These are phyloP conservation scores for Xiphophorus couchianus DNA, from an alignment of 2,113 vertebrate species.

Conservation along the genomic window DNA sequence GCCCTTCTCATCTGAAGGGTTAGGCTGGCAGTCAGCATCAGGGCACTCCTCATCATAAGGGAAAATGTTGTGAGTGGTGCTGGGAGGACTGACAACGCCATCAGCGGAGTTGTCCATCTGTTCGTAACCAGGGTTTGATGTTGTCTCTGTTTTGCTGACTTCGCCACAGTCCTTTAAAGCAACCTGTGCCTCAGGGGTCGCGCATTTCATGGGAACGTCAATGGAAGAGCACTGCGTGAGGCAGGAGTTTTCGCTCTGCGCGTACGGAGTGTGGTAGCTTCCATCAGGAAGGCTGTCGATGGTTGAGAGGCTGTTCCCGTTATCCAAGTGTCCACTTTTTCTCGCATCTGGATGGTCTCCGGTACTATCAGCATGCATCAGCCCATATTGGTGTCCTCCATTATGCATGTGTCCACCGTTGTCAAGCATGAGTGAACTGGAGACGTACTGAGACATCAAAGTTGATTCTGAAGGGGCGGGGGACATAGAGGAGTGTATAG, in stretches of 20 bases:
- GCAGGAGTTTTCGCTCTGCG: conserved; percentile 74
- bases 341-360: conserved; percentile 59
- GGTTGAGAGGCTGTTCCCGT: conserved; percentile 66
- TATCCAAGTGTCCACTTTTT: conserved; percentile 64
- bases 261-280: conserved; percentile 68
- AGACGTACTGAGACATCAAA: conserved; percentile 83
- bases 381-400: conserved; percentile 76
- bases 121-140: conserved; percentile 45
- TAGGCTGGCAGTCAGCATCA: conserved; percentile 61
- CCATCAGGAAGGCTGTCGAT: conserved; percentile 70
- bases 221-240: conserved; percentile 77
- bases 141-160: conserved; percentile 56
- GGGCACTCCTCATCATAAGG: conserved; percentile 69
- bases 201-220: conserved; percentile 80
- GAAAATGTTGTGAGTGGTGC: conserved; percentile 64
- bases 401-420: conserved; percentile 79
- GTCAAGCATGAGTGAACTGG: conserved; percentile 81
- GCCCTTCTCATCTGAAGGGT: conserved; percentile 62
- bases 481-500: conserved; percentile 55
- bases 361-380: conserved; percentile 67
- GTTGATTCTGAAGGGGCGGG: conserved; percentile 72
- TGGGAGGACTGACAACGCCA: conserved; percentile 63
- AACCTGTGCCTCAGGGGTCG: conserved; percentile 56
- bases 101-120: conserved; percentile 68
- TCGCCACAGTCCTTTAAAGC: conserved; percentile 49